A percentile compares a stretch with the other conserved stretches of the same genome.
phyloP scores from a whole-genome alignment of 2,113 vertebrate species.

The Xiphorhynchus elegans region DNA sequence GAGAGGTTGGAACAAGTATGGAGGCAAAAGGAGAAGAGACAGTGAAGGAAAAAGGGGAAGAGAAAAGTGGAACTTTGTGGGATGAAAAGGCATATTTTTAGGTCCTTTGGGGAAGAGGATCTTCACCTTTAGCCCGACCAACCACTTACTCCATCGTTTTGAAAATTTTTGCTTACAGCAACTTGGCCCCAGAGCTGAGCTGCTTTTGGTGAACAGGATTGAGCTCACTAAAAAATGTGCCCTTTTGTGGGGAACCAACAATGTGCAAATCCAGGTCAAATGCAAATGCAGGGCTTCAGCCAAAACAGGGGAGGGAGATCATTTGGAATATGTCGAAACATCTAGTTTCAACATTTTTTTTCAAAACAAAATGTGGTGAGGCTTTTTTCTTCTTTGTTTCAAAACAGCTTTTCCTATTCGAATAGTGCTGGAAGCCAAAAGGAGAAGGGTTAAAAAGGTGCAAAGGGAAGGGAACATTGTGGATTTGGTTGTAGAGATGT shows the following conservation, averaged over 20 bases:
- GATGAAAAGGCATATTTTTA: not conserved
- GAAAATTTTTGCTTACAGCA: constrained; percentile 21
- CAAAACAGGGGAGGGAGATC: constrained; percentile 54
- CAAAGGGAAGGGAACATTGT: not conserved
- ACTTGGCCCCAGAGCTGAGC: not conserved
- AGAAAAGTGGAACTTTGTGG: not conserved
- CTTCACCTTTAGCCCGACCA: constrained; percentile 38
- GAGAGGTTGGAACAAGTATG: not conserved
- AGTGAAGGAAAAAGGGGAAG: not conserved
- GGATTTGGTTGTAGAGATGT: not conserved
- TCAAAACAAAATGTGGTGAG: not conserved
- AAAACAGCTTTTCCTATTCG: constrained; percentile 11
- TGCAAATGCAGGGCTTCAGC: constrained; percentile 52
- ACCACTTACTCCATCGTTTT: not conserved
- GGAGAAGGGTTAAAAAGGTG: constrained; percentile 36
- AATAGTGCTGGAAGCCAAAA: not conserved
- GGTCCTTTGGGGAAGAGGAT: not conserved
- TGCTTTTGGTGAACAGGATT: not conserved
- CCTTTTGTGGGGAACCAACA: constrained; percentile 61
- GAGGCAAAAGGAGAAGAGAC: not conserved
- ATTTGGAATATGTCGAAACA: constrained; percentile 55
- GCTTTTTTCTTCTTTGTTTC: not conserved
- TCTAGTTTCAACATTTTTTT: constrained; percentile 41
- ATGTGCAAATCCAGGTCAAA: constrained; percentile 69
- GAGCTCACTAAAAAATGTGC: constrained; percentile 50